Conservation (phyloP, 2,888 invertebrate genomes). For the Scaptomyza reducta region DNA sequence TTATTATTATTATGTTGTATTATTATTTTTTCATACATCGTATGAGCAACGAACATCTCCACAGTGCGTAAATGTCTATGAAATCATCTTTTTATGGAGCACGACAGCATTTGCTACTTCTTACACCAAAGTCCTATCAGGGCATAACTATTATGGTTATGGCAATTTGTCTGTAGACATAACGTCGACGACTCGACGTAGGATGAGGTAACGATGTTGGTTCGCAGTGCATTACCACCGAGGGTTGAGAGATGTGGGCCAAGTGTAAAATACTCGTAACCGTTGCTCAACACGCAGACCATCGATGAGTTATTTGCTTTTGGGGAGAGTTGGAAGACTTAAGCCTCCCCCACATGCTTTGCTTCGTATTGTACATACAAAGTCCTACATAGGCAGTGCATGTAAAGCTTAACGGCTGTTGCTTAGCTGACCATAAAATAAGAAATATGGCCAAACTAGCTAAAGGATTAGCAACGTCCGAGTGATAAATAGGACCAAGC, state of each 20-base stretch:
- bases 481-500: conserved; percentile 72
- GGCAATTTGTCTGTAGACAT: conserved; percentile 82
- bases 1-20: conserved; percentile 73
- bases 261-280: conserved; percentile 77
- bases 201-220: conserved; percentile 28
- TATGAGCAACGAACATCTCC: background rate
- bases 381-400: conserved; percentile 40
- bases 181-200: conserved; percentile 52
- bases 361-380: conserved; percentile 7
- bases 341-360: background rate
- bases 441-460: conserved; percentile 76
- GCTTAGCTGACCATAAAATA: conserved; percentile 77
- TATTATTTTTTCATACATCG: conserved; percentile 71
- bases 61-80: conserved; percentile 75
- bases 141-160: conserved; percentile 77
- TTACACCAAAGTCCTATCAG: conserved; percentile 32
- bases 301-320: conserved; percentile 76
- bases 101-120: conserved; percentile 43
- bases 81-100: conserved; percentile 80
- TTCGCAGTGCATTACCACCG: conserved; percentile 46
- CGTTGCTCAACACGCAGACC: conserved; percentile 74
- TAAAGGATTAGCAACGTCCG: conserved; percentile 74
- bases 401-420: conserved; percentile 72
- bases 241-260: background rate
- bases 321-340: conserved; percentile 16